phyloP scores from a whole-genome alignment of 2,113 vertebrate genomes.

The Deroptyus accipitrinus region DNA sequence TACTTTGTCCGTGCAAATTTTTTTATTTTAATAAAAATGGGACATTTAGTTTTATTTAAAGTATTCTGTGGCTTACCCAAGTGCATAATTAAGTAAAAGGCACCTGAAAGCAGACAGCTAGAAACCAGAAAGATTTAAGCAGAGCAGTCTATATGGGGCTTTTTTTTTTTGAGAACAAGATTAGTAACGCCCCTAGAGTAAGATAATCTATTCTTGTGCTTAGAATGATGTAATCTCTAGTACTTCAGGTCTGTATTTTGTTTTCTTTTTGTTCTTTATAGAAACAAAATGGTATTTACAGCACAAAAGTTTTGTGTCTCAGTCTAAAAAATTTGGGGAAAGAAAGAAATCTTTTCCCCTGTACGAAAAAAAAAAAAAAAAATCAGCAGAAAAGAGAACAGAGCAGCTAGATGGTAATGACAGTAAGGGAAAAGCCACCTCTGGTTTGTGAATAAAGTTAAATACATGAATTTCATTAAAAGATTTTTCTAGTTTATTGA shows the following conservation, averaged over 20 bases:
- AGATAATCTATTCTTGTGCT: not conserved
- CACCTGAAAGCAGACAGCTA: not conserved
- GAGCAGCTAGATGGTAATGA: not conserved
- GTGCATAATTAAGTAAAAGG: not conserved
- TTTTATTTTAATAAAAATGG: conserved; percentile 22
- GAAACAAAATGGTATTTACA: not conserved
- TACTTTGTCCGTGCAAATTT: not conserved
- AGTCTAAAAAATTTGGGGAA: not conserved
- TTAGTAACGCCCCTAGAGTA: not conserved
- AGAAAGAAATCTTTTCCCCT: not conserved
- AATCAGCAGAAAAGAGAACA: not conserved
- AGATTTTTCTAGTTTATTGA: not conserved
- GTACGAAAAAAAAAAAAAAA: not conserved
- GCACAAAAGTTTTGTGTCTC: not conserved
- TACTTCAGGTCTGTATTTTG: not conserved
- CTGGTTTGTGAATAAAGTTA: not conserved
- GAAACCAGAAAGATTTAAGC: not conserved
- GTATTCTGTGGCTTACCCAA: not conserved
- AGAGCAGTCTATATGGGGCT: not conserved
- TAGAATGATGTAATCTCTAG: not conserved
- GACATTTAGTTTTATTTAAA: conserved; percentile 6
- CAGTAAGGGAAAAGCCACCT: not conserved
- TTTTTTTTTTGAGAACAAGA: not conserved
- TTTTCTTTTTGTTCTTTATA: not conserved
- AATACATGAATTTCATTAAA: not conserved